These are phyloP conservation scores for Perca fluviatilis DNA, from an alignment of 2,113 vertebrate species.

Conservation along the genomic window DNA sequence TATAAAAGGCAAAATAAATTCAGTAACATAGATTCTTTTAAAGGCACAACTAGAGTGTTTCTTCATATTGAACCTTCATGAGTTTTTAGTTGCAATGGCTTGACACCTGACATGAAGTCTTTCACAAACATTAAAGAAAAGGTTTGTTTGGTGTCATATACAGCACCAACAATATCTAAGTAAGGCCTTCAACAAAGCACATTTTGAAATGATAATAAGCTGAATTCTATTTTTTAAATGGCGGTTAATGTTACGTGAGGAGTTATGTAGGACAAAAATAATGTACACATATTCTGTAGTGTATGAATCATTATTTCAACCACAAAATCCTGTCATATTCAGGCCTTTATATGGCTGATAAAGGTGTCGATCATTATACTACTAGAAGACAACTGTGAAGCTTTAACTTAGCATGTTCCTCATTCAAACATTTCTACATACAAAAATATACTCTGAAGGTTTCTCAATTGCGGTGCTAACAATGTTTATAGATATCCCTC, in stretches of 20 bases:
- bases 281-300: conserved; percentile 31
- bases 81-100: neutral
- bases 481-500: conserved; percentile 13
- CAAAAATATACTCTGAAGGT: conserved; percentile 30
- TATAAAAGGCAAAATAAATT: neutral
- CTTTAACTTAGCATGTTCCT: conserved; percentile 18
- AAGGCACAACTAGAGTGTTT: conserved; percentile 41
- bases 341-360: neutral
- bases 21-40: conserved; percentile 48
- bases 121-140: neutral
- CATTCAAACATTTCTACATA: conserved; percentile 52
- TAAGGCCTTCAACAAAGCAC: conserved; percentile 16
- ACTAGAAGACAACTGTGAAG: conserved; percentile 34
- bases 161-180: neutral
- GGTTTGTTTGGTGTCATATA: neutral
- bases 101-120: neutral
- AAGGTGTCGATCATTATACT: neutral
- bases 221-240: conserved; percentile 18
- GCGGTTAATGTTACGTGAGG: conserved; percentile 6
- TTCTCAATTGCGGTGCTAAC: neutral
- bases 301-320: conserved; percentile 22
- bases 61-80: neutral
- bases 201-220: conserved; percentile 4
- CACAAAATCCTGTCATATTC: neutral
- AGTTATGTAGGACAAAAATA: conserved; percentile 26